Conservation (phyloP, 2,888 invertebrate genomes). For the Habrosyne pyritoides region DNA sequence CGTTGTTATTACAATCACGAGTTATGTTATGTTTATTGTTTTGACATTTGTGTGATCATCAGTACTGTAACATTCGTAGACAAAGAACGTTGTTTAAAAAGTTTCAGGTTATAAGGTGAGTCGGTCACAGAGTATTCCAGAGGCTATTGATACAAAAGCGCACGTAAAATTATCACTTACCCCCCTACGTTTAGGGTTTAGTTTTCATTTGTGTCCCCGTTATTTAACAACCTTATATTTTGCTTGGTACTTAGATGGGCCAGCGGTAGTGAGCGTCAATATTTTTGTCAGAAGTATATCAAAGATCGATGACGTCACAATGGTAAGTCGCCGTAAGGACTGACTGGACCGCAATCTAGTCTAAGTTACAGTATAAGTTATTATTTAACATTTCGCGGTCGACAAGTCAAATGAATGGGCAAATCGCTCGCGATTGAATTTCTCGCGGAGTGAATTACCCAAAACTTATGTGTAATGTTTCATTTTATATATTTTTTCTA, state of each 20-base stretch:
- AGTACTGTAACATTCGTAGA: constrained; percentile 10
- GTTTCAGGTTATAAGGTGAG: constrained; percentile 61
- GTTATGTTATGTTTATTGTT: constrained; percentile 37
- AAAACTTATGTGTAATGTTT: constrained; percentile 56
- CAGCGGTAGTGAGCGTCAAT: constrained; percentile 98
- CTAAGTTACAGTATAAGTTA: constrained; percentile 61
- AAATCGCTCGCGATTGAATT: constrained; percentile 63
- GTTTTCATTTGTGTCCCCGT: constrained; percentile 53
- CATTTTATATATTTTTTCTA: constrained; percentile 57
- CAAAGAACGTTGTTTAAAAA: constrained; percentile 12
- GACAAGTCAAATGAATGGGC: constrained; percentile 83
- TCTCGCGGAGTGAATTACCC: constrained; percentile 71
- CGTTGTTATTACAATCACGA: constrained; percentile 40
- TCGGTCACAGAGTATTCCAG: constrained; percentile 26
- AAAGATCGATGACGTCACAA: constrained; percentile 99
- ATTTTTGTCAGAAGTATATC: constrained; percentile 99
- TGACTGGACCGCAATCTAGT: constrained; percentile 69
- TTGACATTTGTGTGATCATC: constrained; percentile 39
- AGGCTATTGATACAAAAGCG: constrained; percentile 14
- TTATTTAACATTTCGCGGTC: constrained; percentile 52
- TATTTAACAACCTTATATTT: constrained; percentile 69
- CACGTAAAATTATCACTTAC: constrained; percentile 36
- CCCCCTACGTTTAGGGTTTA: constrained; percentile 60
- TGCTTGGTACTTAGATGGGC: constrained; percentile 90
- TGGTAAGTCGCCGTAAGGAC: constrained; percentile 91